Percentiles rank a stretch among this genome's conserved stretches.
These are phyloP conservation scores for Actinernus sp. DNA, from an alignment of 92 coral and sea anemone genomes.

Conservation along the genomic window DNA sequence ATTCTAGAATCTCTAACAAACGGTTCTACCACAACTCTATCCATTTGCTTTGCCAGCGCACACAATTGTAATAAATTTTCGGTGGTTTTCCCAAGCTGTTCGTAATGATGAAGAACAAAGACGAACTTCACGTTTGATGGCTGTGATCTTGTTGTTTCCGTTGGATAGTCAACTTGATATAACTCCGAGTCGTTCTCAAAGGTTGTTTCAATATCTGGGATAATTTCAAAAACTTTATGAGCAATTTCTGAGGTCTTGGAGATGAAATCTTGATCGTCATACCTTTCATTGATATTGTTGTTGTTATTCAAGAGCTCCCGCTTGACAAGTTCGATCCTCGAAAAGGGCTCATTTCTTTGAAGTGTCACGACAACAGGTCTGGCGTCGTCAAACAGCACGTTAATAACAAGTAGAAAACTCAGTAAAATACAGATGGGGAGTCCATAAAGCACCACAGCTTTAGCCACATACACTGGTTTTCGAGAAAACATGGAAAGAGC, in stretches of 20 bases:
- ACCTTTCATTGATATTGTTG: not conserved
- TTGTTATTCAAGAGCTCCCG: constrained; percentile 26
- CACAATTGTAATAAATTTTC: constrained; percentile 91
- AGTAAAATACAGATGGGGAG: not conserved
- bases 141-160: constrained; percentile 18
- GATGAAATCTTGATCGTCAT: constrained; percentile 36
- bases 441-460: not conserved
- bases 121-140: constrained; percentile 58
- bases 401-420: not conserved
- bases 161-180: constrained; percentile 24
- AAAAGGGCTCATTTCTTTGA: not conserved
- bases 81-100: constrained; percentile 95
- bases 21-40: constrained; percentile 84
- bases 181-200: constrained; percentile 36
- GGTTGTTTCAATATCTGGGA: constrained; percentile 25
- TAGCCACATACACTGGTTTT: not conserved
- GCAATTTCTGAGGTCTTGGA: constrained; percentile 48
- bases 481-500: constrained; percentile 4
- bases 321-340: constrained; percentile 31
- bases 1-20: constrained; percentile 97
- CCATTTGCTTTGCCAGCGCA: constrained; percentile 77
- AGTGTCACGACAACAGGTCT: not conserved
- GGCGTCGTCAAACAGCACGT: not conserved
- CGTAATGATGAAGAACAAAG: constrained; percentile 93
- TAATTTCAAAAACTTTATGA: constrained; percentile 57